phyloP scores from a whole-genome alignment of 1,140 invertebrate genomes.

The Vollenhovia emeryi region DNA sequence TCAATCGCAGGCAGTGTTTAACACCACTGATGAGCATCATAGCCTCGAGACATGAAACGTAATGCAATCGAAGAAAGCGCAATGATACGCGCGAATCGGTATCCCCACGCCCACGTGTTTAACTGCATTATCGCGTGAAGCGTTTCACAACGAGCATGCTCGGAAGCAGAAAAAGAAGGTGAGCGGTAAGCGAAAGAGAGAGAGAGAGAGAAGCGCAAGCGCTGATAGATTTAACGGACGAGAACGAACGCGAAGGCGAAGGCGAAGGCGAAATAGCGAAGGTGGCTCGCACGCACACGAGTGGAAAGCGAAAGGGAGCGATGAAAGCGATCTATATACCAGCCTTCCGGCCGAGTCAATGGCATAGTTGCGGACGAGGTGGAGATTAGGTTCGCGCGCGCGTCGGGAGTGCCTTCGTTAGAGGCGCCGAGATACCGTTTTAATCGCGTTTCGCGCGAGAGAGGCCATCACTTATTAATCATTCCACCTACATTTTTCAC shows the following conservation, averaged over 20 bases:
- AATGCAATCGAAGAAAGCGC: slow-evolving; percentile 39
- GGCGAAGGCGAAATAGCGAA: slow-evolving; percentile 35
- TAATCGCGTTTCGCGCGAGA: slow-evolving; percentile 59
- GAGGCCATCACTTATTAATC: slow-evolving; percentile 12
- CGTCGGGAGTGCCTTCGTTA: slow-evolving; percentile 59
- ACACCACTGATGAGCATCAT: neutral
- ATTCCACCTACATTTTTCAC: neutral
- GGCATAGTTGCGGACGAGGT: slow-evolving; percentile 57
- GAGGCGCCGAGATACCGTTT: slow-evolving; percentile 42
- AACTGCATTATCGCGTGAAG: slow-evolving; percentile 47
- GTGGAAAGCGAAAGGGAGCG: slow-evolving; percentile 71
- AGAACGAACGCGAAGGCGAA: slow-evolving; percentile 5
- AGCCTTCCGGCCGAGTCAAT: slow-evolving; percentile 69
- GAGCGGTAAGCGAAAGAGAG: slow-evolving; percentile 9
- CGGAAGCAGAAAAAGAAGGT: slow-evolving; percentile 24
- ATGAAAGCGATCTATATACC: slow-evolving; percentile 69
- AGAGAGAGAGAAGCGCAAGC: neutral
- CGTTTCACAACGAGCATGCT: slow-evolving; percentile 10
- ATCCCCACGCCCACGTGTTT: slow-evolving; percentile 9
- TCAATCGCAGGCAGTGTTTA: neutral
- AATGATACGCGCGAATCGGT: slow-evolving; percentile 21
- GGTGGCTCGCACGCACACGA: slow-evolving; percentile 62
- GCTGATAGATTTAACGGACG: slow-evolving; percentile 38
- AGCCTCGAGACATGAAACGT: slow-evolving; percentile 1
- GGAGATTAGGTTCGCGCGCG: slow-evolving; percentile 59